Conservation (phyloP, 2,113 vertebrate genomes). For the Sceloporus undulatus region DNA sequence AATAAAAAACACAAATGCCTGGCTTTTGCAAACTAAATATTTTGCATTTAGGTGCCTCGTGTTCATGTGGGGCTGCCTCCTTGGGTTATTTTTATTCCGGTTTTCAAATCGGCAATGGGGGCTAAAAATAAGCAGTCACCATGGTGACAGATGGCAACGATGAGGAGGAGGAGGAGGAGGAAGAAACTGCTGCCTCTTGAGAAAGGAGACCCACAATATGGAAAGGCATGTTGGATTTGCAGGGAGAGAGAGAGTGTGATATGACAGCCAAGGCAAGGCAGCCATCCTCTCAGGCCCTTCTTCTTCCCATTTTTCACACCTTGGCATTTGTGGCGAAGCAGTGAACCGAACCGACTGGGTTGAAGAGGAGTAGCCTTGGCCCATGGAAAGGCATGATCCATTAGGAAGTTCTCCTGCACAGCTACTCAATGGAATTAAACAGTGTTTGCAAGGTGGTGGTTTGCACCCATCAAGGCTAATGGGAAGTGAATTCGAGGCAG, state of each 20-base stretch:
- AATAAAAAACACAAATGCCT: too few relatives aligned
- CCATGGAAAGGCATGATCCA: not conserved
- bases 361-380: too few relatives aligned
- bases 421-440: not conserved
- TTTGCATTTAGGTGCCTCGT: not conserved
- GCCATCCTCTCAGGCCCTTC: too few relatives aligned
- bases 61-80: slow-evolving; percentile 18
- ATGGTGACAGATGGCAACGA: slow-evolving; percentile 51
- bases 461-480: too few relatives aligned
- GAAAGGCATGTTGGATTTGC: not conserved
- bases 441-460: not conserved
- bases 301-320: too few relatives aligned
- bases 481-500: too few relatives aligned
- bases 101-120: slow-evolving; percentile 54
- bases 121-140: slow-evolving; percentile 74
- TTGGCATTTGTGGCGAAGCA: too few relatives aligned
- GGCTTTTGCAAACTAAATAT: not conserved
- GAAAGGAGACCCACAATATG: not conserved
- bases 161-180: slow-evolving; percentile 34
- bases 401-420: too few relatives aligned
- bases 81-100: slow-evolving; percentile 60
- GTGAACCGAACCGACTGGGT: not conserved
- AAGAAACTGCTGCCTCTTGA: not conserved
- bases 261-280: too few relatives aligned
- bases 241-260: too few relatives aligned